Evolutionary conservation across 2,888 invertebrate genomes (phyloP), one percentile per base, ranked within the genome.

Genomic region (Spicauda simplicius): DNA sequence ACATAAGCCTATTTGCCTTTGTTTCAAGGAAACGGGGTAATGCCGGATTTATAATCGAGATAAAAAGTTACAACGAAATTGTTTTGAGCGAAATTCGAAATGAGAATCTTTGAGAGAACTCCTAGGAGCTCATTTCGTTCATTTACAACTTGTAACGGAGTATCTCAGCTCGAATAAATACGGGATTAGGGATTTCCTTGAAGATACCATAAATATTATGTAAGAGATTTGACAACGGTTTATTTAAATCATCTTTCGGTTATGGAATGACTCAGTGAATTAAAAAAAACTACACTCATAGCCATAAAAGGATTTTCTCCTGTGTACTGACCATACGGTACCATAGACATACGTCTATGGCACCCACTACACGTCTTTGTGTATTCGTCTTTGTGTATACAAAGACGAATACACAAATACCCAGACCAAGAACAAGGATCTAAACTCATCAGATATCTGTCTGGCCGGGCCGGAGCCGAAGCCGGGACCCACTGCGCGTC

Each of bases 141-240:
- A 74, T 77, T 76, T 69, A 52, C 74, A 70, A 76, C 77, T 77
- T 72, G 74, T 71, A 25, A 60, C 77, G 55, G 73, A 70, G 64
- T 76, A 76, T 78, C 77, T 80, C 80, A 81, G 81, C 80, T 76
- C 69, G 76, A 79, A 81, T 81, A 82, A 83, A 83, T 84, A 83
- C 81, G 80, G 73, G 70, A 70, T 75, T 73, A 71, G 71, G 74
- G 72, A 75, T 75, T 79, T 79, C 77, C 79, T 78, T 77, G 75
- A 79, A 81, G 79, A 77, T 72, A 74, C 77, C 77, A 79, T 82
- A 83, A 80, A 81, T 82, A 79, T 83, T 82, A 79, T 83, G 82
- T 81, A 77, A 75, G 68, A 75, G 75, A 74, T 52, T 50, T n/a
- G 12, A 48, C 63, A 76, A 78, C 80, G 75, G 78, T 82, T 83